These are phyloP conservation scores for Lottia scabra DNA, from an alignment of 2,888 invertebrate genomes.

Conservation along the genomic window DNA sequence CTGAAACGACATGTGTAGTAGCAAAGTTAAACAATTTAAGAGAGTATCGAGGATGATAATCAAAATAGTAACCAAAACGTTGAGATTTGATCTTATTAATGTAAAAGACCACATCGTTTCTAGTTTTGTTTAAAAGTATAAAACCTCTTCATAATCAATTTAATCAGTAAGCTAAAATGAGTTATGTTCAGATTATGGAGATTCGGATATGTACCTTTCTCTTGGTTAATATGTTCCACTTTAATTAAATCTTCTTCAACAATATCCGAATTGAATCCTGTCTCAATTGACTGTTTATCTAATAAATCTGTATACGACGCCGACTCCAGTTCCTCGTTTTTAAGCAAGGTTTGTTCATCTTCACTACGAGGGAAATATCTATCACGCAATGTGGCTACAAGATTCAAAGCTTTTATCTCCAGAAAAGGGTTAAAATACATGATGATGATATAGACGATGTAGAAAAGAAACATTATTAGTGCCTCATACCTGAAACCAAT, in stretches of 20 bases:
- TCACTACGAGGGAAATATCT: conserved; percentile 13
- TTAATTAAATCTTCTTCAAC: background rate
- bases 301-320: conserved; percentile 12
- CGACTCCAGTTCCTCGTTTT: conserved; percentile 6
- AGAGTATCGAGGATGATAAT: too few relatives aligned
- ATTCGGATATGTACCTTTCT: background rate
- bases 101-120: too few relatives aligned
- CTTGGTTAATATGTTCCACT: conserved; percentile 1
- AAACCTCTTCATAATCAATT: too few relatives aligned
- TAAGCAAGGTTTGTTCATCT: conserved; percentile 32
- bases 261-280: conserved; percentile 1
- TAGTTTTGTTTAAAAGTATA: too few relatives aligned
- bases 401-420: conserved; percentile 26
- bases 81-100: too few relatives aligned
- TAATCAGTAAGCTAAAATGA: too few relatives aligned
- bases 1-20: conserved; percentile 23
- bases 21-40: too few relatives aligned
- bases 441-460: conserved; percentile 85
- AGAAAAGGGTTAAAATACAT: conserved; percentile 82
- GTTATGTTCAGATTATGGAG: too few relatives aligned
- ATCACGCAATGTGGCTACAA: conserved; percentile 7
- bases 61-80: too few relatives aligned
- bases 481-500: conserved; percentile 88
- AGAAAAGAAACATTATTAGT: conserved; percentile 87
- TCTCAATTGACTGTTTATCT: conserved; percentile 6